Conservation (phyloP, 2,888 invertebrate species). For the Volucella inflata region DNA sequence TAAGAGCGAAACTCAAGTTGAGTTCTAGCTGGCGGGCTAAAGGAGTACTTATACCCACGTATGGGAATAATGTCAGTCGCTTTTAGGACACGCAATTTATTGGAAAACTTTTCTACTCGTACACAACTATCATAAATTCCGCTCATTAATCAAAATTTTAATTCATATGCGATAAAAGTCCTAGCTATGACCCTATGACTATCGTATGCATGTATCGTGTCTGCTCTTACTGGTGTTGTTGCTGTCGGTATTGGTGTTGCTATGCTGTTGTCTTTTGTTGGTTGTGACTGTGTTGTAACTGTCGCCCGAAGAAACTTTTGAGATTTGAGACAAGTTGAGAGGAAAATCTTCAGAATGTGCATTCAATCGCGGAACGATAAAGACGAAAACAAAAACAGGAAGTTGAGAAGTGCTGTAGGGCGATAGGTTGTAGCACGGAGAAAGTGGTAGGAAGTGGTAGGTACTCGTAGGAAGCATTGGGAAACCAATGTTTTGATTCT, state of each 20-base stretch:
- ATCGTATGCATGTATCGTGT: background rate
- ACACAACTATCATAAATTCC: slow-evolving; percentile 73
- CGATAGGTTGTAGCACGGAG: slow-evolving; percentile 28
- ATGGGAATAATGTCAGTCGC: slow-evolving; percentile 68
- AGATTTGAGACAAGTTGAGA: slow-evolving; percentile 72
- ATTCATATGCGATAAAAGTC: slow-evolving; percentile 74
- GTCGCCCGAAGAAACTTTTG: slow-evolving; percentile 70
- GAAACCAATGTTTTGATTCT: slow-evolving; percentile 6
- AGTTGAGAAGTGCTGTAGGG: slow-evolving; percentile 69
- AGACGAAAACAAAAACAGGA: slow-evolving; percentile 75
- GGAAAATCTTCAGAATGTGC: slow-evolving; percentile 74
- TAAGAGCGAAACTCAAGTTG: background rate
- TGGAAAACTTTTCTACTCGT: slow-evolving; percentile 69
- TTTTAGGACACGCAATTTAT: slow-evolving; percentile 72
- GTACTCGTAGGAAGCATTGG: slow-evolving; percentile 47
- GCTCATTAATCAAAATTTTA: slow-evolving; percentile 75
- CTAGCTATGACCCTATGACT: slow-evolving; percentile 5
- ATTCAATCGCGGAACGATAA: slow-evolving; percentile 74
- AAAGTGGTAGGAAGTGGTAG: slow-evolving; percentile 33
- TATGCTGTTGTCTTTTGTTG: slow-evolving; percentile 43
- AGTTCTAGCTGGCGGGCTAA: no score
- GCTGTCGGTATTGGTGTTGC: slow-evolving; percentile 16
- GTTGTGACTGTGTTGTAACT: slow-evolving; percentile 45
- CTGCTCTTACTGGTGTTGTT: slow-evolving; percentile 2
- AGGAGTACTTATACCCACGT: slow-evolving; percentile 35